Evolutionary conservation across 2,113 vertebrate genomes (phyloP).

Genomic region (Scomber scombrus): DNA sequence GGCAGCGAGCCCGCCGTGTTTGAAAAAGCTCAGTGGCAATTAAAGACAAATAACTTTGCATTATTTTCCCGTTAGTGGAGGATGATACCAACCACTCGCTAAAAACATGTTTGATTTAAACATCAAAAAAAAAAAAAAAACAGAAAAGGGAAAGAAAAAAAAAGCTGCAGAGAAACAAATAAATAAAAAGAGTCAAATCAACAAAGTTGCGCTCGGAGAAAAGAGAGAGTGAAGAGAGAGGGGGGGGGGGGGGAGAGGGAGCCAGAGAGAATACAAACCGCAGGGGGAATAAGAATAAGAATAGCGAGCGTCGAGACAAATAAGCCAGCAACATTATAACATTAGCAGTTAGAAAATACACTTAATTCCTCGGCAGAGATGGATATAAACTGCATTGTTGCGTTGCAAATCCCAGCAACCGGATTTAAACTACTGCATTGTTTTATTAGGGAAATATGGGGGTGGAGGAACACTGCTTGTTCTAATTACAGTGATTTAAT

Average conservation of each 20-base stretch:
- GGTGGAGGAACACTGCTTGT: constrained; percentile 79
- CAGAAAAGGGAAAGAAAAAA: no score
- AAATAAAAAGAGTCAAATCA: constrained; percentile 77
- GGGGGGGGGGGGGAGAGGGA: constrained; percentile 7
- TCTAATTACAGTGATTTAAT: constrained; percentile 88
- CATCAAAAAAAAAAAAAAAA: constrained; percentile 69
- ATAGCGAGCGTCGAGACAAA: constrained; percentile 77
- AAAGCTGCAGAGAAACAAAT: constrained; percentile 53
- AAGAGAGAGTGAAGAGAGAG: neutral
- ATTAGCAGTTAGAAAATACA: constrained; percentile 85
- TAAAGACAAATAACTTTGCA: constrained; percentile 84
- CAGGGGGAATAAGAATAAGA: constrained; percentile 72
- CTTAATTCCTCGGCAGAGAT: constrained; percentile 86
- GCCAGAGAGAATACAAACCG: constrained; percentile 53
- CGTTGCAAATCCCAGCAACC: constrained; percentile 84
- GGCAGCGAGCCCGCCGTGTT: constrained; percentile 73
- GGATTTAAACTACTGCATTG: constrained; percentile 84
- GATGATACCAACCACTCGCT: constrained; percentile 79
- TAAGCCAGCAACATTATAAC: constrained; percentile 82
- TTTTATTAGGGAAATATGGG: constrained; percentile 85
- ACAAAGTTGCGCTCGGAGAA: constrained; percentile 70
- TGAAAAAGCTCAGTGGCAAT: constrained; percentile 83
- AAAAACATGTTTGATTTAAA: constrained; percentile 83
- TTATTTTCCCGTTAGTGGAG: constrained; percentile 73
- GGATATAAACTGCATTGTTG: constrained; percentile 86